A percentile compares a stretch with the other conserved stretches of the same genome.
Conservation (phyloP, 2,888 invertebrate genomes). For the Dichetophora obliterata region DNA sequence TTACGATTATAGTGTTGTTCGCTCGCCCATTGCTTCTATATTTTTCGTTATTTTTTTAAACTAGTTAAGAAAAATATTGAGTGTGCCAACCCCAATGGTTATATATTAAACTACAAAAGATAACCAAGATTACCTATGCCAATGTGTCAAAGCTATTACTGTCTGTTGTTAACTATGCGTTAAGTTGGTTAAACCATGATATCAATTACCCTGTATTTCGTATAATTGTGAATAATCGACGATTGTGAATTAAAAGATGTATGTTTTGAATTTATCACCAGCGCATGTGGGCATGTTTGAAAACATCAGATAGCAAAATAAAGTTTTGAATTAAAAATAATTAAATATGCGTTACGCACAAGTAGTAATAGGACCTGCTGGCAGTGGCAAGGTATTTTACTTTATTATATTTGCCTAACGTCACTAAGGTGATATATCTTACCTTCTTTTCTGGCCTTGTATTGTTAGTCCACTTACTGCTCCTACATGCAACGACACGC, state of each 20-base stretch:
- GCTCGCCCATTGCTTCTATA: too few relatives aligned
- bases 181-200: background rate
- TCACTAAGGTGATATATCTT: slow-evolving; percentile 33
- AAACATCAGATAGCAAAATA: background rate
- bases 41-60: too few relatives aligned
- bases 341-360: slow-evolving; percentile 89
- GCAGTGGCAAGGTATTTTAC: slow-evolving; percentile 89
- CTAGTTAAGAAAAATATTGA: too few relatives aligned
- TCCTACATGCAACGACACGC: slow-evolving; percentile 89
- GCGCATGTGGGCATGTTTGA: background rate
- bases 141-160: too few relatives aligned
- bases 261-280: background rate
- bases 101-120: too few relatives aligned
- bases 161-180: too few relatives aligned
- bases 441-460: slow-evolving; percentile 50
- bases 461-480: slow-evolving; percentile 90
- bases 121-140: too few relatives aligned
- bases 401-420: background rate
- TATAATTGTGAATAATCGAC: background rate
- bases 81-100: too few relatives aligned
- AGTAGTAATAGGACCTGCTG: slow-evolving; percentile 96
- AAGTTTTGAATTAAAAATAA: background rate
- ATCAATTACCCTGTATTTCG: background rate
- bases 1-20: too few relatives aligned
- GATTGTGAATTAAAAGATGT: background rate